phyloP scores from a whole-genome alignment of 1,140 invertebrate species.

The Pseudomyrmex flavicornis region DNA sequence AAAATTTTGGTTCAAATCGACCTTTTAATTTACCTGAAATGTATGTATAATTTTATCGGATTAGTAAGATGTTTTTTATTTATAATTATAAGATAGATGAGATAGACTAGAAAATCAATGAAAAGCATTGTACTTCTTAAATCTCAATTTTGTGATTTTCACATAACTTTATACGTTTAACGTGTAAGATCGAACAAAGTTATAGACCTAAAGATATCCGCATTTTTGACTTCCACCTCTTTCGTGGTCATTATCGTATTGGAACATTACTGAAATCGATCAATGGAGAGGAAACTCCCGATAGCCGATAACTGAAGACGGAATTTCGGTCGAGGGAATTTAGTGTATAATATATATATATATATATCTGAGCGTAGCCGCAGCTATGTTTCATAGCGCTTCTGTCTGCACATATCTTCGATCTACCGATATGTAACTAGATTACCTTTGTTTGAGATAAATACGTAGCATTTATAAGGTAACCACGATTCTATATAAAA shows the following conservation, averaged over 20 bases:
- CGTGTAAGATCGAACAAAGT: background rate
- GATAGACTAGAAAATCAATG: background rate
- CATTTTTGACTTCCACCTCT: slow-evolving; percentile 11
- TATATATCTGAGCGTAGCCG: background rate
- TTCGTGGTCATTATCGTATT: slow-evolving; percentile 48
- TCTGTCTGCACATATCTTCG: slow-evolving; percentile 31
- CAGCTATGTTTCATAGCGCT: slow-evolving; percentile 28
- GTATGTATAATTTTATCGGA: too few species aligned
- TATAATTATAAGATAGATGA: background rate
- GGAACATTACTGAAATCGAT: slow-evolving; percentile 55
- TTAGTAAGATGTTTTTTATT: background rate
- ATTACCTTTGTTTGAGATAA: slow-evolving; percentile 18
- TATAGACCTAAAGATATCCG: slow-evolving; percentile 7
- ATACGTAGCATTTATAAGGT: slow-evolving; percentile 3
- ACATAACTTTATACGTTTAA: slow-evolving; percentile 18
- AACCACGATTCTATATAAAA: background rate
- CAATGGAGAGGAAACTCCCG: slow-evolving; percentile 62
- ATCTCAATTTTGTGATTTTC: background rate
- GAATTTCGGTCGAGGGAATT: slow-evolving; percentile 48
- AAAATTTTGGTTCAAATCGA: too few species aligned
- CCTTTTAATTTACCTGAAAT: too few species aligned
- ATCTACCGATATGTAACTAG: background rate
- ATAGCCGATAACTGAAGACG: slow-evolving; percentile 46
- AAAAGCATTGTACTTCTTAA: too few species aligned
- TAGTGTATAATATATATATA: slow-evolving; percentile 47